Conservation (phyloP, 2,797 vertebrate species). For the Dendrocincla tyrannina region DNA sequence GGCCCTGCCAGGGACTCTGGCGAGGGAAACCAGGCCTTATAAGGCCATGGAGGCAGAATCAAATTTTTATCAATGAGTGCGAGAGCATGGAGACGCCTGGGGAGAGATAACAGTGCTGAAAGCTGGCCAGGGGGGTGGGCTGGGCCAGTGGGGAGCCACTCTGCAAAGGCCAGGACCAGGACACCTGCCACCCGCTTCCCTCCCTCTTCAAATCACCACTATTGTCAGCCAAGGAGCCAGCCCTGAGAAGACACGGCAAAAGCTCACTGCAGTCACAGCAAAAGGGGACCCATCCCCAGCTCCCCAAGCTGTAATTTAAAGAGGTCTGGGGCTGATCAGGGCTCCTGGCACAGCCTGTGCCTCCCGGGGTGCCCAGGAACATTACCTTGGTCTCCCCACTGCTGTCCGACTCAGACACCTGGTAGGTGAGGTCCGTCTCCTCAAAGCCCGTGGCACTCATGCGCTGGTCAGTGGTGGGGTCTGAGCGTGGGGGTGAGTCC, state of each 20-base stretch:
- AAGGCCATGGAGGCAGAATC: conserved; percentile 91
- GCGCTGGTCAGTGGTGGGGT: conserved; percentile 96
- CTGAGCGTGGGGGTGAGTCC: conserved; percentile 93
- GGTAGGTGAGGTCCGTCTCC: conserved; percentile 98
- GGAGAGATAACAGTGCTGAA: conserved; percentile 72
- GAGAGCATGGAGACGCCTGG: conserved; percentile 60
- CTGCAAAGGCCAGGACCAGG: background rate
- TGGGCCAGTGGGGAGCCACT: background rate
- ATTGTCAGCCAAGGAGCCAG: background rate
- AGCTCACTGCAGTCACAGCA: fast-evolving
- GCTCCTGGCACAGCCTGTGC: background rate
- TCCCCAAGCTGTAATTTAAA: background rate
- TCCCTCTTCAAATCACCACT: background rate
- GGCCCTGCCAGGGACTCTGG: conserved; percentile 88
- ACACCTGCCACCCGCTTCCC: background rate
- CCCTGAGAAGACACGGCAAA: fast-evolving
- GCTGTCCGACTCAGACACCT: conserved; percentile 97
- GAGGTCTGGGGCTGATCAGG: background rate
- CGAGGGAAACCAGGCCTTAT: conserved; percentile 96
- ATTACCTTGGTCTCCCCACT: conserved; percentile 94
- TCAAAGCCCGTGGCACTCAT: conserved; percentile 99
- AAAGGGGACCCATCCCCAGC: background rate
- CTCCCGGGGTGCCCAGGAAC: background rate
- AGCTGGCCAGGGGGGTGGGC: conserved; percentile 12
- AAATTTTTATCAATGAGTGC: conserved; percentile 95